Evolutionary conservation across 2,888 invertebrate genomes (phyloP).

Genomic region (Drosophila subsilvestris): DNA sequence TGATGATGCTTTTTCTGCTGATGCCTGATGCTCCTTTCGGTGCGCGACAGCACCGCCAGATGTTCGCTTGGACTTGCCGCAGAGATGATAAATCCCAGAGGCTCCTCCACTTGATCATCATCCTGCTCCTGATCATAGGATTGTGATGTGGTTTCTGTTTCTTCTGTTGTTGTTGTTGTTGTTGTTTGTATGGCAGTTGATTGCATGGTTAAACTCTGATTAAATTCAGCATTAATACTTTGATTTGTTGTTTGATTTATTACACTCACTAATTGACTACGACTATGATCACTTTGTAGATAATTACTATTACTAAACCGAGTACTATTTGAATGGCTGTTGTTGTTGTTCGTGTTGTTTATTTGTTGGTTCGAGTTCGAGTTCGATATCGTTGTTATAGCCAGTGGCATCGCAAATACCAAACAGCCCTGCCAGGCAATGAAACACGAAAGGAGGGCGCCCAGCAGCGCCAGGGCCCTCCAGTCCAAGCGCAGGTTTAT

Average conservation of each 20-base stretch:
- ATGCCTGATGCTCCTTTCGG: constrained; percentile 82
- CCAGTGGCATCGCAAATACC: constrained; percentile 81
- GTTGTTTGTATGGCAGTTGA: constrained; percentile 38
- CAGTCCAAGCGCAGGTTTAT: constrained; percentile 83
- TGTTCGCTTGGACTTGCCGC: constrained; percentile 60
- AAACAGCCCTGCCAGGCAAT: constrained; percentile 81
- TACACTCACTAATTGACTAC: constrained; percentile 64
- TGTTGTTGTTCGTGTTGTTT: constrained; percentile 48
- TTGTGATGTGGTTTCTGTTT: constrained; percentile 35
- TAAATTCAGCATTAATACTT: constrained; percentile 79
- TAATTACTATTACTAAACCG: constrained; percentile 57
- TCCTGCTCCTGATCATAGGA: constrained; percentile 15
- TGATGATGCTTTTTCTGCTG: constrained; percentile 43
- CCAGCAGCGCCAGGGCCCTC: constrained; percentile 85
- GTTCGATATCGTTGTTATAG: constrained; percentile 42
- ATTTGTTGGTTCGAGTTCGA: constrained; percentile 48
- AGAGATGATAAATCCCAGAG: constrained; percentile 68
- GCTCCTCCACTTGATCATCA: constrained; percentile 34
- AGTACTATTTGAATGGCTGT: constrained; percentile 41
- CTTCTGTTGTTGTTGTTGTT: constrained; percentile 39
- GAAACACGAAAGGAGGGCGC: constrained; percentile 84
- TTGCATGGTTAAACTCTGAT: constrained; percentile 52
- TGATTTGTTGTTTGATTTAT: constrained; percentile 66
- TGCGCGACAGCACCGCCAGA: constrained; percentile 81
- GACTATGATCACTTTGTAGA: constrained; percentile 73